Evolutionary conservation across 2,797 vertebrate genomes (phyloP).

Genomic region (Apodemus agrarius): DNA sequence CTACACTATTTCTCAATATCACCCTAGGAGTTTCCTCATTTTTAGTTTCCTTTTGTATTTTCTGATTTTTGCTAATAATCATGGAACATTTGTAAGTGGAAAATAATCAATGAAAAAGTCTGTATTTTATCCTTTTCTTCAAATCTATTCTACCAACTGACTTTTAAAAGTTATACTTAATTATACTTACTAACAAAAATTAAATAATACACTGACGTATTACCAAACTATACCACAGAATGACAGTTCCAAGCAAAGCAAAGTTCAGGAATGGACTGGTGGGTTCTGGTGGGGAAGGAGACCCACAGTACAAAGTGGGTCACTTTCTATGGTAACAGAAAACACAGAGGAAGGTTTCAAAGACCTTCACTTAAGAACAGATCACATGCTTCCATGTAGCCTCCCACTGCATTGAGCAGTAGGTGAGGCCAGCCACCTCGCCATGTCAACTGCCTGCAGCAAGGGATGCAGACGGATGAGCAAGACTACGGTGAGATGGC

Average conservation of each 20-base stretch:
- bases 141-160: slow-evolving; percentile 35
- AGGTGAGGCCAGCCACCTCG: background rate
- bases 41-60: slow-evolving; percentile 45
- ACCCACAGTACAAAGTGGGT: background rate
- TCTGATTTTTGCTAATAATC: slow-evolving; percentile 50
- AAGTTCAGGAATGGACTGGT: background rate
- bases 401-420: background rate
- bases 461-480: background rate
- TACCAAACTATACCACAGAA: slow-evolving; percentile 12
- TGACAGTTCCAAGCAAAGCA: background rate
- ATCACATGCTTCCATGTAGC: background rate
- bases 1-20: background rate
- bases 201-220: background rate
- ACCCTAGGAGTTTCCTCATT: background rate
- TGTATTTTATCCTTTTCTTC: slow-evolving; percentile 26
- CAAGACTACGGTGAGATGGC: background rate
- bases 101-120: slow-evolving; percentile 21
- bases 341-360: background rate
- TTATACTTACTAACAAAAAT: slow-evolving; percentile 41
- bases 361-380: slow-evolving; percentile 45
- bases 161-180: slow-evolving; percentile 30
- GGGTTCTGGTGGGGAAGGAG: background rate
- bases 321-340: background rate
- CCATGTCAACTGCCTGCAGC: background rate
- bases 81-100: background rate